Percentiles rank a stretch among this genome's conserved stretches.
phyloP scores from a whole-genome alignment of 2,888 invertebrate species.

The Pegoplata infirma region DNA sequence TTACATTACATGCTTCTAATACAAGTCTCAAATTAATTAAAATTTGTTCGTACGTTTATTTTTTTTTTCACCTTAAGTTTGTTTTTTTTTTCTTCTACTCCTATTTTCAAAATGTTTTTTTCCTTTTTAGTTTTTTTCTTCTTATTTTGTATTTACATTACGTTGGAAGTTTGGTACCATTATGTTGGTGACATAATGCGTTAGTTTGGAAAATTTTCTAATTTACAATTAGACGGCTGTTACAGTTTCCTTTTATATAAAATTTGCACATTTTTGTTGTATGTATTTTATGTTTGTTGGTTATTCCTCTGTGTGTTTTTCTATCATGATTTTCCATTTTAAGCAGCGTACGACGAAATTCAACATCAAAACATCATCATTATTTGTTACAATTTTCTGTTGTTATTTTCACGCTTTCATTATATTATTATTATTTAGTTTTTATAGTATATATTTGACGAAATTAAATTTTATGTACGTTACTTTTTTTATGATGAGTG shows the following conservation, averaged over 20 bases:
- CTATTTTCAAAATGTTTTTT: too few relatives aligned
- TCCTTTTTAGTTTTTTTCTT: slow-evolving; percentile 1
- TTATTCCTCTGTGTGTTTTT: slow-evolving; percentile 9
- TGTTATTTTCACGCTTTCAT: slow-evolving; percentile 36
- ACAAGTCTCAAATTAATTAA: slow-evolving; percentile 61
- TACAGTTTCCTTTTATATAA: slow-evolving; percentile 17
- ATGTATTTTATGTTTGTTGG: slow-evolving; percentile 4
- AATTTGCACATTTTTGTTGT: not conserved
- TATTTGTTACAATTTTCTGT: slow-evolving; percentile 21
- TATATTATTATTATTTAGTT: slow-evolving; percentile 2
- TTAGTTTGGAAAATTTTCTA: slow-evolving; percentile 56
- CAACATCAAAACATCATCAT: not conserved
- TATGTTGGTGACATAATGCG: slow-evolving; percentile 57
- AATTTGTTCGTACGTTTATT: slow-evolving; percentile 35
- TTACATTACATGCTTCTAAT: slow-evolving; percentile 45
- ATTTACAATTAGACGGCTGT: slow-evolving; percentile 50
- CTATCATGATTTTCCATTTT: not conserved
- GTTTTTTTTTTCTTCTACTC: not conserved
- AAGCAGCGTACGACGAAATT: too few relatives aligned
- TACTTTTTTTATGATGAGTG: too few relatives aligned
- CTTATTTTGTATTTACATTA: slow-evolving; percentile 3
- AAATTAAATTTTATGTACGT: too few relatives aligned
- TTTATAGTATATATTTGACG: not conserved
- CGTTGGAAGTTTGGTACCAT: slow-evolving; percentile 6
- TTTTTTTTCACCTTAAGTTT: not conserved